Evolutionary conservation across 2,888 invertebrate species (phyloP).

Genomic region (Pollenia amentaria): DNA sequence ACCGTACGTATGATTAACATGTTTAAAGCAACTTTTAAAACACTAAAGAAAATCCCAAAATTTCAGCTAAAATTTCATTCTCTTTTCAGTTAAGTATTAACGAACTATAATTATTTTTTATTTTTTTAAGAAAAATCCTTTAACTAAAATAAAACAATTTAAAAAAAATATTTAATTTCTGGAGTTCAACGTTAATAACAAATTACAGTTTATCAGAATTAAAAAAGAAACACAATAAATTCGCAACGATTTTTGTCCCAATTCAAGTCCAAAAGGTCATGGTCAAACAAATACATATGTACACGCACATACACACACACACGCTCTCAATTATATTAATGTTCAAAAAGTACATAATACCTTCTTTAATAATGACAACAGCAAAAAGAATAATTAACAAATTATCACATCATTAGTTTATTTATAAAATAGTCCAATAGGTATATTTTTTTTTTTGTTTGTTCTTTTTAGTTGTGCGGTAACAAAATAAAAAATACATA

Average conservation of each 20-base stretch:
- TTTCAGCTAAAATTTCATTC: too few relatives aligned
- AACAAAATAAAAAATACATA: conserved; percentile 48
- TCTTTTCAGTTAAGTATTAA: too few relatives aligned
- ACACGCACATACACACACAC: neutral
- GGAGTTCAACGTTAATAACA: too few relatives aligned
- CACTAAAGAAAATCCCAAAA: too few relatives aligned
- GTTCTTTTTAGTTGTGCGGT: conserved; percentile 24
- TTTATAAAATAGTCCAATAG: conserved; percentile 60
- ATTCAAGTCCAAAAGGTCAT: too few relatives aligned
- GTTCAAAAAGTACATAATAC: conserved; percentile 2
- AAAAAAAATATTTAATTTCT: too few relatives aligned
- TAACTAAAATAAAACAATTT: too few relatives aligned
- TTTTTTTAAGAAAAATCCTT: too few relatives aligned
- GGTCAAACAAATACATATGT: neutral
- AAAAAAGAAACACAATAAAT: too few relatives aligned
- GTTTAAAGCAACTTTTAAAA: neutral
- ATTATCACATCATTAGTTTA: conserved; percentile 71
- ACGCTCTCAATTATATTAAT: neutral
- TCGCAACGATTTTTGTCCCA: too few relatives aligned
- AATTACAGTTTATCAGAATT: too few relatives aligned
- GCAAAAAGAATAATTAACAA: conserved; percentile 52
- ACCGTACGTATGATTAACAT: neutral
- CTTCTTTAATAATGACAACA: conserved; percentile 48
- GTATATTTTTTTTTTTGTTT: neutral
- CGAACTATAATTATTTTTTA: too few relatives aligned